phyloP scores from a whole-genome alignment of 2,888 invertebrate species.

The Campopleginae sp. region DNA sequence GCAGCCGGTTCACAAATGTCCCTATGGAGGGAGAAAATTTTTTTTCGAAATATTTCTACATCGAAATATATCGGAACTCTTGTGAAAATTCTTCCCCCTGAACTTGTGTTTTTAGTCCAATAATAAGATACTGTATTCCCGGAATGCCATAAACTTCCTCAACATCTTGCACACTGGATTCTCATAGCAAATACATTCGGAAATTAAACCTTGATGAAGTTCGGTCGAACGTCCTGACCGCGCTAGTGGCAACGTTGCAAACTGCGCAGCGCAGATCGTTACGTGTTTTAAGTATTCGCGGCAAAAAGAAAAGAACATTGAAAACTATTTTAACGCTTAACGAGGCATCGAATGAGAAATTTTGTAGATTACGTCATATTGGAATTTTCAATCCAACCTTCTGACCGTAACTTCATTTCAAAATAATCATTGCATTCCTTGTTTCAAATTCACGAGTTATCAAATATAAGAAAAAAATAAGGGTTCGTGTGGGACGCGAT shows the following conservation, averaged over 20 bases:
- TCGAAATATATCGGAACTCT: neutral
- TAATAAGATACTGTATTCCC: neutral
- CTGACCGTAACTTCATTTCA: conserved; percentile 29
- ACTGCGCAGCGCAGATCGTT: conserved; percentile 80
- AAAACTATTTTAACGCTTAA: conserved; percentile 70
- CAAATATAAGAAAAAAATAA: conserved; percentile 78
- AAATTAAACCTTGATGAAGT: conserved; percentile 52
- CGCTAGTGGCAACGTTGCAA: conserved; percentile 77
- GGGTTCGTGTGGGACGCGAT: conserved; percentile 74
- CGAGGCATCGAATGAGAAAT: conserved; percentile 51
- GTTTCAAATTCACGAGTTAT: conserved; percentile 60
- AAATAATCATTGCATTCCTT: conserved; percentile 64
- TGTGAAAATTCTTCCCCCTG: neutral
- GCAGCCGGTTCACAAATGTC: conserved; percentile 46
- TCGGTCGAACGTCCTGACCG: neutral
- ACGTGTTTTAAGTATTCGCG: conserved; percentile 82
- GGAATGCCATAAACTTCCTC: neutral
- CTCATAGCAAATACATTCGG: neutral
- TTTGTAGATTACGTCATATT: neutral
- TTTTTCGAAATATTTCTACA: conserved; percentile 3
- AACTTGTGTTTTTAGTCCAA: neutral
- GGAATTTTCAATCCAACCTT: conserved; percentile 34
- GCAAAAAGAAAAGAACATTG: conserved; percentile 82
- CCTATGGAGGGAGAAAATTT: conserved; percentile 40
- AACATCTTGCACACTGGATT: neutral